Base-by-base conservation (phyloP, 2,113 vertebrate genomes). In the Triplophysa tibetana region DNA sequence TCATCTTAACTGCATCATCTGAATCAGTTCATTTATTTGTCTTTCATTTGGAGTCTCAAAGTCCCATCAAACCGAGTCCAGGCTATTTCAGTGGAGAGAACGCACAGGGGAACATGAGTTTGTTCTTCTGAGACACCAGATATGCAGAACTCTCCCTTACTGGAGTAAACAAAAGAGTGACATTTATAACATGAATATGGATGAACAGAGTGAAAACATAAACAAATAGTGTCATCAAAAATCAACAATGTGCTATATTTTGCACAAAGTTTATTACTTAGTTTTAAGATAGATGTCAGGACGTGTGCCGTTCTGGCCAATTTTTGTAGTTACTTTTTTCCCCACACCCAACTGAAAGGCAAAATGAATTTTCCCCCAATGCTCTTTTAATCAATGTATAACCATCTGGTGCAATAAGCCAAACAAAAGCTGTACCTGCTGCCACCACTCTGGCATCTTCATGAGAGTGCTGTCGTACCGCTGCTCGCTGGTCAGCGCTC, bases 381-480 rank as follows among this genome's bases (percentile, higher is more conserved):
- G 2, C 70, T 56, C 19, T 43, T 4, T 41, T 41, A 41, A 72
- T 72, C 33, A 43, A 12, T 0, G 54, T 10, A 73, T 14, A 1
- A 75, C 6, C 45, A 41, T 75, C 13, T 23, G 21, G 1, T 74
- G 38, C 10, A 80, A 14, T 29, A 41, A 63, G 13, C 14, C 8
- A 68, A 4, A 10, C 11, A n/a, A 2, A 45, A 26, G 68, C 80
- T 91, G 94, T 90, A 98, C 97, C 96, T 88, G 96, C 96, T 33
- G 94, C 94, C 6, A 97, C 96, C 0, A 96, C 93, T 80, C 95
- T 90, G 77, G 95, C 90, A 0, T 99, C 96, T 63, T 91, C 92
- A 33, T 96, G 96, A 68, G 96, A 90, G 43, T 14, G 82, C 67
- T 94, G 96, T 65, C 96, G 93, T 61, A 92, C 75, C 0, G 92